Base-by-base conservation (phyloP, 2,797 vertebrate species). In the Luscinia megarhynchos region DNA sequence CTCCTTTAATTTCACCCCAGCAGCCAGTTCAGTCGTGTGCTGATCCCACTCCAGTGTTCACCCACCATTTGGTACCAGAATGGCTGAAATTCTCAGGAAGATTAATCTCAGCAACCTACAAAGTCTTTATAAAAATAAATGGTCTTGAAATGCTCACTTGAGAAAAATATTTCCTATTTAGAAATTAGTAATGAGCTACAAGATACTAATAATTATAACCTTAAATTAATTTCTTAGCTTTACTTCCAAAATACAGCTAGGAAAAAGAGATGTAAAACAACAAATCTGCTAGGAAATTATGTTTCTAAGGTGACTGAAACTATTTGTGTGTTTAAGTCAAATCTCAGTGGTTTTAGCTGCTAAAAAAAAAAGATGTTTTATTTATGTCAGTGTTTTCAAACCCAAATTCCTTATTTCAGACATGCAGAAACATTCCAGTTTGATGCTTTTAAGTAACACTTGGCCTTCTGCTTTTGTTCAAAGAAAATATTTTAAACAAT, bases 31-130 rank as follows among this genome's bases (percentile, higher is more conserved):
- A 15, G 24, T 15, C 7, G 0, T 18, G 41, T 7, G 18, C 40
- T 29, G 61, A 61, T 43, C 72, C 50, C 0, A 0, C 29, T 57
- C 61, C 2, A 0, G 17, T 2, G 3, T 11, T 78, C 41, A 21
- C 3, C 26, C 6, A 15, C 8, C 81, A 14, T 11, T 58, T 27
- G 18, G 50, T 38, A 78, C 22, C 66, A 48, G 15, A 41, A n/a
- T 0, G 0, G 15, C 22, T 40, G 30, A 90, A 76, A 82, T 30
- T 51, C 43, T 73, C 48, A 30, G n/a, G 34, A 78, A 84, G 43
- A 61, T 9, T 36, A 29, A 77, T 29, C 29, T 66, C 55, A 92
- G 30, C n/a, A 50, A 38, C 30, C 34, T 24, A 45, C 15, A 51
- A 70, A 51, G 18, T 43, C 29, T 66, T 80, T 17, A 51, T 36